phyloP scores from a whole-genome alignment of 2,888 invertebrate genomes.

The Myopa tessellatipennis region DNA sequence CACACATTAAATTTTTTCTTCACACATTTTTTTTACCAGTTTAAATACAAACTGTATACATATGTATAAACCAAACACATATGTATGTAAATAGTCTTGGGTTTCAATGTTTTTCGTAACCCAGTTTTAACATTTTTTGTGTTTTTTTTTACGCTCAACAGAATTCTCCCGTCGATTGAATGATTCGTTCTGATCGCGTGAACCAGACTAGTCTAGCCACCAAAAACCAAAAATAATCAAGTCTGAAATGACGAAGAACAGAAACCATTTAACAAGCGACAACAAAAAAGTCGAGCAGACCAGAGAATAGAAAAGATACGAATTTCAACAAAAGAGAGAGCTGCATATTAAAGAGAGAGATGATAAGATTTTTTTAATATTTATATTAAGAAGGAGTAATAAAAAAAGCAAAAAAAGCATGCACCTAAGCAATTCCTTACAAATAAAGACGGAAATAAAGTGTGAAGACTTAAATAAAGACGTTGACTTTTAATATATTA shows the following conservation, averaged over 20 bases:
- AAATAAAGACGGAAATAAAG: no score
- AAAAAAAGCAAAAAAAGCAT: no score
- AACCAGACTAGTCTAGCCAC: conserved; percentile 36
- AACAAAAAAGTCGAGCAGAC: not conserved
- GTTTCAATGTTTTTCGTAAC: not conserved
- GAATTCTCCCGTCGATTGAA: conserved; percentile 6
- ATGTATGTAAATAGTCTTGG: no score
- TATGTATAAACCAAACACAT: no score
- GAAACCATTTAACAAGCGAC: not conserved
- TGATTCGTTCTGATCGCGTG: conserved; percentile 35
- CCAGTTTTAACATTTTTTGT: not conserved
- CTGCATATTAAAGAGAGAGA: not conserved
- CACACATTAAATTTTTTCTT: no score
- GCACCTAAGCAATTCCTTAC: no score
- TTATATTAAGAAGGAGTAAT: not conserved
- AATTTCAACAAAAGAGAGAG: not conserved
- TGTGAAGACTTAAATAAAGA: no score
- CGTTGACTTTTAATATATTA: not conserved
- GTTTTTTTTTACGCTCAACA: not conserved
- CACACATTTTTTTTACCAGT: not conserved
- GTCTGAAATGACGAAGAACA: not conserved
- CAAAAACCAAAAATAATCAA: not conserved
- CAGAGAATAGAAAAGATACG: not conserved
- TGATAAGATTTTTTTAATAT: not conserved
- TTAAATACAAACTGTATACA: not conserved